A percentile compares a stretch with the other conserved stretches of the same genome.
Conservation (phyloP, 2,888 invertebrate species). For the Drosophila quinaria region DNA sequence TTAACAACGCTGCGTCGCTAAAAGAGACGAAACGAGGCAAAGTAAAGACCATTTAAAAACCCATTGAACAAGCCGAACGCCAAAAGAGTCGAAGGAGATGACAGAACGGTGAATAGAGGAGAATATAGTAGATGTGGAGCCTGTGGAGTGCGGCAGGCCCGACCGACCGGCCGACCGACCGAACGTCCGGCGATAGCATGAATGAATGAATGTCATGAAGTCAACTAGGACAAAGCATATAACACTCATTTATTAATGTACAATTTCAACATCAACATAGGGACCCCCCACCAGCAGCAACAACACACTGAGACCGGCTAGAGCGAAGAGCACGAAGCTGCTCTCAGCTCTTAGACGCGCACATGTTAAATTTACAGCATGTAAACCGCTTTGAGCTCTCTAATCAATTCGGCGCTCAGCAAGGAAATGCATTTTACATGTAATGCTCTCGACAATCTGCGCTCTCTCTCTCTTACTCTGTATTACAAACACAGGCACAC, state of each 20-base stretch:
- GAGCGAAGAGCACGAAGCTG: constrained; percentile 30
- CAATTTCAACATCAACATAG: constrained; percentile 65
- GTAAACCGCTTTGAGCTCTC: constrained; percentile 59
- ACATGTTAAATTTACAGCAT: constrained; percentile 59
- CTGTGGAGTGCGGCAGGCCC: not conserved
- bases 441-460: constrained; percentile 40
- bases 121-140: constrained; percentile 3
- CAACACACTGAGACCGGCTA: constrained; percentile 49
- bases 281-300: constrained; percentile 22
- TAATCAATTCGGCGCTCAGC: constrained; percentile 63
- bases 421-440: constrained; percentile 50
- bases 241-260: constrained; percentile 81
- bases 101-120: constrained; percentile 15
- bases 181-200: constrained; percentile 59
- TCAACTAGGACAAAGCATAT: constrained; percentile 81
- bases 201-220: constrained; percentile 81
- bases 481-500: constrained; percentile 17
- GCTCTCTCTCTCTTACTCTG: constrained; percentile 2
- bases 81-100: constrained; percentile 39
- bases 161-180: not conserved
- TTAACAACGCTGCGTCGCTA: constrained; percentile 31
- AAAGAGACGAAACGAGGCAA: constrained; percentile 38
- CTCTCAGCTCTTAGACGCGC: constrained; percentile 24
- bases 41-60: constrained; percentile 65
- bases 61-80: constrained; percentile 57